phyloP scores from a whole-genome alignment of 1,140 invertebrate genomes.

The Drosophila bifasciata region DNA sequence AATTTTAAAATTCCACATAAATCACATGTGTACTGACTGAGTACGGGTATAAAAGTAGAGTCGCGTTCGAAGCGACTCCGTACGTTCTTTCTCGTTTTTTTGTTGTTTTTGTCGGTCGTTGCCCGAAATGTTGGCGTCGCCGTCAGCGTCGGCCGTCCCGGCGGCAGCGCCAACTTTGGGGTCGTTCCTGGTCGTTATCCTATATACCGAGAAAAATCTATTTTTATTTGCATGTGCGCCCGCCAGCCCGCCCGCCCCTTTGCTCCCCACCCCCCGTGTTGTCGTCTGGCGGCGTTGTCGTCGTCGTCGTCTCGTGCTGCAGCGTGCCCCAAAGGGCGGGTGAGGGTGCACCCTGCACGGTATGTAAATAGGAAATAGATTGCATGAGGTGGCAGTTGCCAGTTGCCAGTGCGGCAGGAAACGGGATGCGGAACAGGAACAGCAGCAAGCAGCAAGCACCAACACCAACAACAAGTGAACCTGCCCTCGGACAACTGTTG shows the following conservation, averaged over 20 bases:
- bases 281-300: conserved; percentile 4
- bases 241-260: conserved; percentile 29
- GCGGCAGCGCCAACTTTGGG: conserved; percentile 64
- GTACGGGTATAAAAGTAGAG: no score
- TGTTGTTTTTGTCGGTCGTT: conserved; percentile 75
- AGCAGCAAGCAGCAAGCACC: no score
- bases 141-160: not conserved
- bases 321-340: not conserved
- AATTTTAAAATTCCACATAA: no score
- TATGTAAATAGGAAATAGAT: conserved; percentile 7
- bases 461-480: conserved; percentile 9
- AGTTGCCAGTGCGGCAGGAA: no score
- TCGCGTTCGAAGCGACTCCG: no score
- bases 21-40: no score
- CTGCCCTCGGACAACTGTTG: conserved; percentile 25
- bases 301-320: conserved; percentile 13
- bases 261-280: not conserved
- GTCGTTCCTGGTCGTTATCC: conserved; percentile 84
- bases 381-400: no score
- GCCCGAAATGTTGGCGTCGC: conserved; percentile 46
- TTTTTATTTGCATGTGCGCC: conserved; percentile 71
- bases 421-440: no score
- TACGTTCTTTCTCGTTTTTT: no score
- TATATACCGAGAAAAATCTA: conserved; percentile 84
- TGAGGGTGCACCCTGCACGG: not conserved